These are phyloP conservation scores for Callimorpha dominula DNA, from an alignment of 2,888 invertebrate genomes.

Conservation along the genomic window DNA sequence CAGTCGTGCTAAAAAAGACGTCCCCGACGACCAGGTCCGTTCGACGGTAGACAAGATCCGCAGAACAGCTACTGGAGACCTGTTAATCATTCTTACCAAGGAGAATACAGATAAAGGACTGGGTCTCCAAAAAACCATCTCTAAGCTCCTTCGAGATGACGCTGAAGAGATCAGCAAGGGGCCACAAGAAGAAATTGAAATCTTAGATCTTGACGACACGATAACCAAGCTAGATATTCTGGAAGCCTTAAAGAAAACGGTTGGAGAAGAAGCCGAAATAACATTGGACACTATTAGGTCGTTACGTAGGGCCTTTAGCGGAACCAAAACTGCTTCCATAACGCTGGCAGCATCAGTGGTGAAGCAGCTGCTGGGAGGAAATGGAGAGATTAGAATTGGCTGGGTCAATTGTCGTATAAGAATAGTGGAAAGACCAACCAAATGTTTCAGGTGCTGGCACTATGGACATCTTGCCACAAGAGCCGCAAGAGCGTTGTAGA, in stretches of 20 bases:
- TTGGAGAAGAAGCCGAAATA: constrained; percentile 2
- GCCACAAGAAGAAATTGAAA: neutral
- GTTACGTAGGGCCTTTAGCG: neutral
- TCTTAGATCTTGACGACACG: neutral
- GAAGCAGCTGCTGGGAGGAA: too few species aligned
- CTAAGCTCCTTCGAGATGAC: too few species aligned
- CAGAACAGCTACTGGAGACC: neutral
- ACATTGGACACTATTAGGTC: neutral
- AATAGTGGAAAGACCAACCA: constrained; percentile 6
- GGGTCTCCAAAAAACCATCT: too few species aligned
- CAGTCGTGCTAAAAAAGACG: constrained; percentile 1
- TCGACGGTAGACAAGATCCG: neutral
- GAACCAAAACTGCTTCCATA: too few species aligned
- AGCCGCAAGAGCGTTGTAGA: too few species aligned
- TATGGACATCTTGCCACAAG: constrained; percentile 5
- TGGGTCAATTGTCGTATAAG: constrained; percentile 23
- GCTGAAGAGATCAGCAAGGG: too few species aligned
- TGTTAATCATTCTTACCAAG: neutral
- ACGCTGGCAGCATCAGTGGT: too few species aligned
- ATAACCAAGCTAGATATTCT: neutral
- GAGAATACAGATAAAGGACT: neutral
- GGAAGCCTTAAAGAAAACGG: neutral
- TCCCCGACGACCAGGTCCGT: neutral
- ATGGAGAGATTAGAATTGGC: constrained; percentile 11
- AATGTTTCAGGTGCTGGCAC: constrained; percentile 14